A percentile compares a stretch with the other conserved stretches of the same genome.
Evolutionary conservation across 2,797 vertebrate species (phyloP).

Genomic region (Argentina silus): DNA sequence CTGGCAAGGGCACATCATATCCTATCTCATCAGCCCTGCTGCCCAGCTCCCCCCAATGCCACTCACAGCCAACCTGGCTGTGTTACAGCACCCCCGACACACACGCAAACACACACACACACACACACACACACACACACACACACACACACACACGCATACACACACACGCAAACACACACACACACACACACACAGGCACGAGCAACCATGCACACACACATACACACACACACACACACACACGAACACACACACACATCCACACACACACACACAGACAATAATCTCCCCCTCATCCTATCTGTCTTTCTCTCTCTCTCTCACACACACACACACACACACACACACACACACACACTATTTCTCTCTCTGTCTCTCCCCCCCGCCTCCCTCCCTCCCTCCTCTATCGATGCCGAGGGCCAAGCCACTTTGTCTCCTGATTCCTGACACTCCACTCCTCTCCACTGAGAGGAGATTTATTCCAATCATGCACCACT

Average conservation of each 20-base stretch:
- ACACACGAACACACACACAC: background rate
- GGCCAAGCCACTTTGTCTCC: background rate
- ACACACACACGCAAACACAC: background rate
- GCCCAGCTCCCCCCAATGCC: slow-evolving; percentile 7
- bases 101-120: background rate
- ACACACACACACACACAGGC: too few relatives aligned
- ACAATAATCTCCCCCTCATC: background rate
- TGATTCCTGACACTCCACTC: background rate
- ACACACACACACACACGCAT: too few relatives aligned
- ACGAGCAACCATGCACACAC: too few relatives aligned
- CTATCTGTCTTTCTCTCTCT: too few relatives aligned
- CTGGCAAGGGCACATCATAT: slow-evolving; percentile 53
- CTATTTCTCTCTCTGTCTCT: background rate
- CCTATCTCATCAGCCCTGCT: slow-evolving; percentile 45
- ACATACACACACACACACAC: background rate
- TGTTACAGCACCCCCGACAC: background rate
- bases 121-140: background rate
- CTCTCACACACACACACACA: background rate
- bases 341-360: slow-evolving; percentile 1
- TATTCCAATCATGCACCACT: background rate
- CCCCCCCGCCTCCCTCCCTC: background rate
- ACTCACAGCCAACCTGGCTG: slow-evolving; percentile 2
- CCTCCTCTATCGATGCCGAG: background rate
- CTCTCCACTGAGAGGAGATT: background rate
- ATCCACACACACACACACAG: background rate